Conservation (phyloP, 2,113 vertebrate species). For the Channa maculata region DNA sequence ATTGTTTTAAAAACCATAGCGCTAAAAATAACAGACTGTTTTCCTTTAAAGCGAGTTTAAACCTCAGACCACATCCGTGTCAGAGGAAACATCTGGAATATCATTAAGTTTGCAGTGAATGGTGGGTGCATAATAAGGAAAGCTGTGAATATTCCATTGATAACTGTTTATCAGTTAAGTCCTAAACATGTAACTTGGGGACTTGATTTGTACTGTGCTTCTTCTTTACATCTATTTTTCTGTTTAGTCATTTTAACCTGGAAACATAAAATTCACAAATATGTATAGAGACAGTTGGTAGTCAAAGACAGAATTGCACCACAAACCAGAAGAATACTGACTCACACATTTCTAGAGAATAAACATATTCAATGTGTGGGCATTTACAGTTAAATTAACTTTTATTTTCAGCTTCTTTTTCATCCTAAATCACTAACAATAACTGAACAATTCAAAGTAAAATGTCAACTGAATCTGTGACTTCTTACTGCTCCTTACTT, state of each 20-base stretch:
- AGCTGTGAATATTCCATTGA: neutral
- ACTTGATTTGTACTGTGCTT: neutral
- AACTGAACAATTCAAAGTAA: neutral
- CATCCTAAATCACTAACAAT: neutral
- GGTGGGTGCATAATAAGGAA: too few species aligned
- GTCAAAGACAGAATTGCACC: neutral
- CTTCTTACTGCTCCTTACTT: neutral
- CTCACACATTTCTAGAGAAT: neutral
- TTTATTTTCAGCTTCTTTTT: neutral
- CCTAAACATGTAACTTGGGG: too few species aligned
- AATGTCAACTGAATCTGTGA: neutral
- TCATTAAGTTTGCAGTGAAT: slow-evolving; percentile 11
- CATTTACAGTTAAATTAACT: neutral
- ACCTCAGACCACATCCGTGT: slow-evolving; percentile 29
- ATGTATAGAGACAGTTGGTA: neutral
- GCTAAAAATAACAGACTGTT: slow-evolving; percentile 29
- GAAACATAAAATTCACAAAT: neutral
- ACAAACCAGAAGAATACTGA: neutral
- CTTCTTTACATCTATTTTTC: neutral
- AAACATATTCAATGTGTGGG: neutral
- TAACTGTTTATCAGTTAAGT: neutral
- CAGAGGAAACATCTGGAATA: slow-evolving; percentile 53
- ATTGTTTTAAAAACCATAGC: neutral
- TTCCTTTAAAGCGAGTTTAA: slow-evolving; percentile 14
- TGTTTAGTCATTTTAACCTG: neutral